phyloP scores from a whole-genome alignment of 64 coral and sea anemone species.

The Orbicella faveolata region DNA sequence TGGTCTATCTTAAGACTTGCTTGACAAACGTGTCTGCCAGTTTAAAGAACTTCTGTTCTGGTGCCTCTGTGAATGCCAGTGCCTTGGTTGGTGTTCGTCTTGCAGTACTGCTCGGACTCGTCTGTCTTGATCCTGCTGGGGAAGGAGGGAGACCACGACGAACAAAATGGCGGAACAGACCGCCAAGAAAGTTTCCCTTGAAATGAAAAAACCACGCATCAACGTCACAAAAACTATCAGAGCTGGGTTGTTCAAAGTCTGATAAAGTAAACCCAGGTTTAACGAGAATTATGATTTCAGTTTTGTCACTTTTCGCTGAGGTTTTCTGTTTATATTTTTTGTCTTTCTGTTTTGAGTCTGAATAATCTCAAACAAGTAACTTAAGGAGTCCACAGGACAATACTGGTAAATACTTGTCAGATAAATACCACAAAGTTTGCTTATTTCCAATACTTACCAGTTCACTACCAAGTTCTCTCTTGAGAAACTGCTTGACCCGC shows the following conservation, averaged over 20 bases:
- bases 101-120: slow-evolving; percentile 56
- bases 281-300: neutral
- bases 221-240: neutral
- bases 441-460: slow-evolving; percentile 22
- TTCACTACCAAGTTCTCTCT: slow-evolving; percentile 77
- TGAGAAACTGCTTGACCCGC: slow-evolving; percentile 67
- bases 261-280: no score
- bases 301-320: no score
- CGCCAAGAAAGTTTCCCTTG: slow-evolving; percentile 85
- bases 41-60: slow-evolving; percentile 91
- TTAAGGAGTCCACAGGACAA: no score
- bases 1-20: slow-evolving; percentile 58
- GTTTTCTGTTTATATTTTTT: no score
- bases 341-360: no score
- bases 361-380: no score
- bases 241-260: neutral
- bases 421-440: no score
- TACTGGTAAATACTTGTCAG: no score
- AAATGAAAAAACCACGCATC: neutral
- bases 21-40: slow-evolving; percentile 82
- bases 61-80: slow-evolving; percentile 73
- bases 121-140: slow-evolving; percentile 29
- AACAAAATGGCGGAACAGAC: slow-evolving; percentile 76
- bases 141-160: slow-evolving; percentile 76
- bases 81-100: slow-evolving; percentile 82